Base-by-base conservation (phyloP, 2,888 invertebrate species). In the Drosophila setosimentum region DNA sequence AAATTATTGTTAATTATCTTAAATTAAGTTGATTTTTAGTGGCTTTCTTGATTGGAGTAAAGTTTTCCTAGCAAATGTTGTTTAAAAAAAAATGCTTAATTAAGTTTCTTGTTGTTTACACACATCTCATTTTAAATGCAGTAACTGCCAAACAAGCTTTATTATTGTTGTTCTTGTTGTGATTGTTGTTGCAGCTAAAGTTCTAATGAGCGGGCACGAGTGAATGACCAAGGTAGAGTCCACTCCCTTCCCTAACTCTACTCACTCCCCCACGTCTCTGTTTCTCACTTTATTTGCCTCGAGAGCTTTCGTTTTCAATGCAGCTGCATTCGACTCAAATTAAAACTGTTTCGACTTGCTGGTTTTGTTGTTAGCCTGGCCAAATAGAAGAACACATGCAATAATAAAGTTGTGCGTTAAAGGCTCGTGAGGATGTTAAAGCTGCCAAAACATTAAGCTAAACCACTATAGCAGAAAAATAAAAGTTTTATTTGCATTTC, bases 401-500 rank as follows among this genome's bases (percentile, higher is more conserved):
- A 58, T 33, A 45, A 60, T 49, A 42, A 63, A 57, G 33, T 42
- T 62, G 59, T 68, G 51, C 30, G 24, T 42, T 64, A 64, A 73
- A 78, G 63, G 61, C 51, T 48, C 54, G 49, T 57, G 27, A 27
- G 24, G 40, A 16, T 10, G 55, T 79, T 79, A 75, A 75, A 74
- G 79, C 79, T 68, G 59, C 35, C 33, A n/a, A 55, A 57, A 73
- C 70, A 60, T 82, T 73, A 57, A 53, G 73, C 67, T 68, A 68
- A 75, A 49, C 61, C 65, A 73, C 58, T 37, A 49, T 33, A 40
- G 55, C 27, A 37, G 50, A 13, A 55, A 57, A 61, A 60, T 58
- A 64, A 83, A 87, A 87, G 82, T 83, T 87, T 81, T 83, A 76
- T 83, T 83, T 83, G 83, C 81, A 84, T 87, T 89, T 88, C 79